Conservation (phyloP, 2,888 invertebrate species). For the Graphium colonna region DNA sequence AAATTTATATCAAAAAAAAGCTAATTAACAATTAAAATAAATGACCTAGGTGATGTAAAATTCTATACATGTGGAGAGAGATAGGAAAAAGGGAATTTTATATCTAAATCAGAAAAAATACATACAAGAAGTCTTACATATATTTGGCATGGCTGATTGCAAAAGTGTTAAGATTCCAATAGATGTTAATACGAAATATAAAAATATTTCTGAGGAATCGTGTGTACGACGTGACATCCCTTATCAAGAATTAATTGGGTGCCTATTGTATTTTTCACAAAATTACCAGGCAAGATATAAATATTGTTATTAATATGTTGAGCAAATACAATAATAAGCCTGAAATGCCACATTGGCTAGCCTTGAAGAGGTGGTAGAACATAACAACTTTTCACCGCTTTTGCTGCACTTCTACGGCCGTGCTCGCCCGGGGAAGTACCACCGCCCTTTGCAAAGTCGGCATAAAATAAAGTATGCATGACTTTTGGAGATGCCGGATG, state of each 20-base stretch:
- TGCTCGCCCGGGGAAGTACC: too few relatives aligned
- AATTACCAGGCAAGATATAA: slow-evolving; percentile 28
- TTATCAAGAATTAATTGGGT: slow-evolving; percentile 22
- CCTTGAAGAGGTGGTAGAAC: too few relatives aligned
- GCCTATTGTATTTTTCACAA: slow-evolving; percentile 24
- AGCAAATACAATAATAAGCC: slow-evolving; percentile 24
- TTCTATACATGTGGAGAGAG: slow-evolving; percentile 1
- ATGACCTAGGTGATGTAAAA: too few relatives aligned
- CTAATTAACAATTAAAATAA: too few relatives aligned
- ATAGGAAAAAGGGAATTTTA: not conserved
- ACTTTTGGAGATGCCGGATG: too few relatives aligned
- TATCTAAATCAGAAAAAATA: slow-evolving; percentile 9
- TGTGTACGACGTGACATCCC: slow-evolving; percentile 3
- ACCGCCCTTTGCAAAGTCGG: too few relatives aligned
- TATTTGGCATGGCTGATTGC: slow-evolving; percentile 17
- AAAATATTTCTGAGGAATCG: slow-evolving; percentile 6
- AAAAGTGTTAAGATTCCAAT: slow-evolving; percentile 9
- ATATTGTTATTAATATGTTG: slow-evolving; percentile 16
- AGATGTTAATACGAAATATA: slow-evolving; percentile 8
- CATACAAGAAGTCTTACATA: slow-evolving; percentile 11
- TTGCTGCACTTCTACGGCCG: too few relatives aligned
- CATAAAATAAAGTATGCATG: too few relatives aligned
- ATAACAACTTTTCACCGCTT: too few relatives aligned
- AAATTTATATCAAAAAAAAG: too few relatives aligned
- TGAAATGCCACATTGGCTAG: slow-evolving; percentile 25